Conservation (phyloP, 2,113 vertebrate genomes). For the Marmota monax region DNA sequence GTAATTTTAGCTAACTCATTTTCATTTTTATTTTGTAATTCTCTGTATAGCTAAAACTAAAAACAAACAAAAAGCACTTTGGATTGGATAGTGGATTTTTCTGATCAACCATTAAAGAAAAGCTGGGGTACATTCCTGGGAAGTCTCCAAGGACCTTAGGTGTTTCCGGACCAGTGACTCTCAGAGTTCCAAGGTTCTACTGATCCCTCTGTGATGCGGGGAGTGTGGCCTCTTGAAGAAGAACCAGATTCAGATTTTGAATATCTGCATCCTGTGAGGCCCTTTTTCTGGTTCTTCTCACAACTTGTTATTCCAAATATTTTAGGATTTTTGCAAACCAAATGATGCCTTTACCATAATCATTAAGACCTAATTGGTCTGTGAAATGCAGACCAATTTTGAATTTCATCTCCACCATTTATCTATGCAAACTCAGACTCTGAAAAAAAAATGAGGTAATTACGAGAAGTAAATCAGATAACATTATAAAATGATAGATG, state of each 20-base stretch:
- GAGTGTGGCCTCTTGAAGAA: background rate
- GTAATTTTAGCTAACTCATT: background rate
- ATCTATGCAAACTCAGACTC: background rate
- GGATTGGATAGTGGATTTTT: background rate
- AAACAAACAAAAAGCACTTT: background rate
- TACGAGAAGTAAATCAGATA: background rate
- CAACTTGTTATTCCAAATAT: background rate
- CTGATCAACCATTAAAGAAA: background rate
- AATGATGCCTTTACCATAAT: background rate
- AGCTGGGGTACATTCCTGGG: background rate
- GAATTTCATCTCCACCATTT: background rate
- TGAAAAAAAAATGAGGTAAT: background rate
- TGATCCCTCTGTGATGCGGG: background rate
- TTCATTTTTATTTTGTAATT: conserved; percentile 34
- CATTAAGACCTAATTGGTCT: background rate
- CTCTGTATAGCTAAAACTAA: background rate
- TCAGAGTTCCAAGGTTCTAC: background rate
- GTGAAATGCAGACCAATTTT: background rate
- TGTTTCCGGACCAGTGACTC: background rate
- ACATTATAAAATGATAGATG: background rate
- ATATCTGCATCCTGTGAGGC: background rate
- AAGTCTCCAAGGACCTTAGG: background rate
- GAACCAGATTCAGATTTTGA: background rate
- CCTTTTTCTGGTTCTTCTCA: background rate
- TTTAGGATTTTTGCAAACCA: background rate